A percentile compares a stretch with the other conserved stretches of the same genome.
Conservation (phyloP, 2,888 invertebrate species). For the Dryobotodes eremita region DNA sequence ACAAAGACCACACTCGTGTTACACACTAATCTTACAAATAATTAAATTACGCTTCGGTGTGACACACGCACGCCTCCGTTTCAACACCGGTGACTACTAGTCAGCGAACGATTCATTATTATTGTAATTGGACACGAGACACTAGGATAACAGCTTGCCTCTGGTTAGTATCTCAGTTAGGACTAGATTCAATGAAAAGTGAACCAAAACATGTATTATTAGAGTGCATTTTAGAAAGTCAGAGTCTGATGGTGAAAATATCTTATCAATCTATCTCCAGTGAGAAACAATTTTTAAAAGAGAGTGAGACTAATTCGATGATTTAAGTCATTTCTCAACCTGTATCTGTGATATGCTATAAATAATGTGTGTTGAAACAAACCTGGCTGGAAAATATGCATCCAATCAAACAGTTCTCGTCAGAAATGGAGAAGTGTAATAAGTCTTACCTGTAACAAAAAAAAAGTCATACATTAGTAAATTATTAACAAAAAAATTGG, state of each 20-base stretch:
- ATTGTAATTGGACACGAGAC: slow-evolving; percentile 84
- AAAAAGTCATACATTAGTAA: slow-evolving; percentile 18
- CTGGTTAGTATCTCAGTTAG: slow-evolving; percentile 73
- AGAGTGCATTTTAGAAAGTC: slow-evolving; percentile 62
- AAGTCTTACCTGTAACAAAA: slow-evolving; percentile 61
- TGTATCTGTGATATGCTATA: background rate
- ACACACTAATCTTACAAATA: slow-evolving; percentile 46
- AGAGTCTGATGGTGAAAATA: slow-evolving; percentile 64
- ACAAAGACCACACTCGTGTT: slow-evolving; percentile 27
- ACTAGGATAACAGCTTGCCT: slow-evolving; percentile 79
- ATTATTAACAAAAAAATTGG: background rate
- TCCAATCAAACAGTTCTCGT: background rate
- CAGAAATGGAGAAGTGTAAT: background rate
- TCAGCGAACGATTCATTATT: slow-evolving; percentile 81
- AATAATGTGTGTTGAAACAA: slow-evolving; percentile 5
- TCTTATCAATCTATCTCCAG: slow-evolving; percentile 70
- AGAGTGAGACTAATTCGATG: slow-evolving; percentile 57
- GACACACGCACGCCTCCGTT: slow-evolving; percentile 70
- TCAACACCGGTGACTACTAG: slow-evolving; percentile 75
- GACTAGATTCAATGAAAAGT: slow-evolving; percentile 58
- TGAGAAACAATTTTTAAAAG: slow-evolving; percentile 71
- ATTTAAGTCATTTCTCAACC: slow-evolving; percentile 10
- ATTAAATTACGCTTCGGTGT: slow-evolving; percentile 69
- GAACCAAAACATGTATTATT: slow-evolving; percentile 47
- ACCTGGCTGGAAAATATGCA: slow-evolving; percentile 27